Evolutionary conservation across 2,888 invertebrate species (phyloP), one percentile per base, ranked within the genome.

Genomic region (Apodemia zela): DNA sequence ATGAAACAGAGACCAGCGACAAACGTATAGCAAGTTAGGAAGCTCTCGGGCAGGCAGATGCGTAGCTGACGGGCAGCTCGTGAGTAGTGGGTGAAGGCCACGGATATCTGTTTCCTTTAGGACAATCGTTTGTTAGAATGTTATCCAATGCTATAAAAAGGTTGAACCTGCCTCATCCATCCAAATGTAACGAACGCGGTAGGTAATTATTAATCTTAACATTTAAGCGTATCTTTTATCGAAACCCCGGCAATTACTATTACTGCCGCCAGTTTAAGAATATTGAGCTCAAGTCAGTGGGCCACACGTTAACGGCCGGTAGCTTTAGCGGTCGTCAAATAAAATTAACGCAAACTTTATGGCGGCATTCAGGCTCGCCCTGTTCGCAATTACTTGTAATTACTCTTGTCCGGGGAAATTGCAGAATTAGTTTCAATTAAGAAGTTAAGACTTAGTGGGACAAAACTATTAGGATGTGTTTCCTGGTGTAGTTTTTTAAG

Each of bases 161-260:
- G n/a, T n/a, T n/a, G n/a, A n/a, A n/a, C n/a, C n/a, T n/a, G n/a
- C n/a, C n/a, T n/a, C n/a, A n/a, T n/a, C n/a, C n/a, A n/a, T n/a
- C n/a, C n/a, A 33, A 33, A 33, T 33, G 8, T 6, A 33, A 1
- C 33, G 6, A 33, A 33, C 8, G 8, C 33, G 8, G 68, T 65
- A 13, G 11, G 29, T 45, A 10, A 11, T 10, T 64, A 35, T 51
- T 65, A 47, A 45, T 57, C 21, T 49, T 35, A 49, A 59, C 10
- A 1, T 33, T n/a, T 33, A 25, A 54, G 13, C 2, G 11, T 25
- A 54, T 13, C 5, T 13, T 25, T 54, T 18, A 18, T 21, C 18
- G 11, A 17, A 18, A 11, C 3, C 18, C 11, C 11, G 49, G 49
- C 11, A 5, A 18, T 49, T 49, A 49, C 49, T 3, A 11, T 4